Evolutionary conservation across 2,797 vertebrate species (phyloP).

Genomic region (Cynodonichthys magdalenae): DNA sequence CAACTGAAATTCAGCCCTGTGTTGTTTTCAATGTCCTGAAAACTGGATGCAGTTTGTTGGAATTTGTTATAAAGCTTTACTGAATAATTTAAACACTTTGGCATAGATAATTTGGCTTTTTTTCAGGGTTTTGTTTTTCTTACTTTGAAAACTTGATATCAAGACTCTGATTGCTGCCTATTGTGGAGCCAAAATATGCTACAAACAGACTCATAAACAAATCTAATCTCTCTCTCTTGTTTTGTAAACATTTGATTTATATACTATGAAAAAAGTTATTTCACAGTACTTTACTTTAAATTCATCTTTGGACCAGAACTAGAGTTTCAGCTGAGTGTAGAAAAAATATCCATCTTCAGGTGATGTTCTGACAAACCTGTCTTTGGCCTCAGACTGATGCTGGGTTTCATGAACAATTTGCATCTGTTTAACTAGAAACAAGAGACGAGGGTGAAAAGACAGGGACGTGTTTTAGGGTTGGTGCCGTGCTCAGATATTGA

Average conservation of each 20-base stretch:
- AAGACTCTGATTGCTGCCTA: slow-evolving; percentile 11
- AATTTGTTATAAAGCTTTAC: background rate
- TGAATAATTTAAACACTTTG: slow-evolving; percentile 5
- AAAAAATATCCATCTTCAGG: no score
- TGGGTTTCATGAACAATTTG: slow-evolving; percentile 64
- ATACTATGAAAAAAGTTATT: no score
- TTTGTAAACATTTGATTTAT: no score
- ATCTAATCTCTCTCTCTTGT: background rate
- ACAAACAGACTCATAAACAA: slow-evolving; percentile 3
- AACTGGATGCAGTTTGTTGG: background rate
- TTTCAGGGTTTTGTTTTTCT: slow-evolving; percentile 10
- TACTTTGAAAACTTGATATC: slow-evolving; percentile 23
- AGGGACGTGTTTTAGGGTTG: slow-evolving; percentile 20
- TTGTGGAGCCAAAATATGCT: slow-evolving; percentile 20
- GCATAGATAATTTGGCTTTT: slow-evolving; percentile 15
- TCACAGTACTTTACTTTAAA: no score
- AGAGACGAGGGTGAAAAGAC: slow-evolving; percentile 37
- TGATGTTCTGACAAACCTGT: no score
- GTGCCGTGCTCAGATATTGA: slow-evolving; percentile 47
- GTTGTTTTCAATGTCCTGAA: background rate
- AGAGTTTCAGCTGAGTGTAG: no score
- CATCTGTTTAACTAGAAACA: slow-evolving; percentile 57
- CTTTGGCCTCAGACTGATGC: slow-evolving; percentile 51
- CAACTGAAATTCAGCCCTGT: slow-evolving; percentile 2
- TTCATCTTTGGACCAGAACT: no score